Conservation (phyloP, 2,888 invertebrate genomes). For the Limnephilus auricula region DNA sequence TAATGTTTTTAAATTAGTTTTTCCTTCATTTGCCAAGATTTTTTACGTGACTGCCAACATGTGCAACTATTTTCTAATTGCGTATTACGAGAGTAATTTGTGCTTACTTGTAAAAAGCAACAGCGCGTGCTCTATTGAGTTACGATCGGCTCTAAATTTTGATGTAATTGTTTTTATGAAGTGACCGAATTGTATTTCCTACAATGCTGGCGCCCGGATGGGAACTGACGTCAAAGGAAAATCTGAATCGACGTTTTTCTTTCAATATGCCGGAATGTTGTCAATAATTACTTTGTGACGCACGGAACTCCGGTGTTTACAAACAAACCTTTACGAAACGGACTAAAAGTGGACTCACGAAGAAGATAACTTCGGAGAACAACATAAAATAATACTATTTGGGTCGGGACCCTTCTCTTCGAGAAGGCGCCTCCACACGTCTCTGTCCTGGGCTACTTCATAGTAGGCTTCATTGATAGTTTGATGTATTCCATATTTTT, state of each 20-base stretch:
- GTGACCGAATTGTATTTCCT: background rate
- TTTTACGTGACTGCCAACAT: constrained; percentile 37
- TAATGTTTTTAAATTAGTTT: background rate
- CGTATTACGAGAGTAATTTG: background rate
- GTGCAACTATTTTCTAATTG: constrained; percentile 5
- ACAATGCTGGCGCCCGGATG: background rate
- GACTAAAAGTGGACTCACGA: background rate
- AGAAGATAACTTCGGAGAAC: background rate
- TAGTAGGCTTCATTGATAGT: too few species aligned
- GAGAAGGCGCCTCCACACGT: too few species aligned
- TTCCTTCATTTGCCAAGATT: constrained; percentile 2
- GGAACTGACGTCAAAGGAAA: constrained; percentile 24
- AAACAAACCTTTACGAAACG: background rate
- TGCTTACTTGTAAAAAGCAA: background rate
- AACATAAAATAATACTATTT: too few species aligned
- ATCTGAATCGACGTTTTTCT: constrained; percentile 11
- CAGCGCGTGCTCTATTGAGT: background rate
- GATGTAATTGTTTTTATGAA: background rate
- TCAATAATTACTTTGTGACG: background rate
- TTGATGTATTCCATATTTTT: too few species aligned
- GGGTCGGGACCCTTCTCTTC: too few species aligned
- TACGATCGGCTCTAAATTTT: background rate
- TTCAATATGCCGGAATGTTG: background rate
- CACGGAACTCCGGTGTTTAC: constrained; percentile 17
- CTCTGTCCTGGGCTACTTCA: background rate